A percentile compares a stretch with the other conserved stretches of the same genome.
Evolutionary conservation across 2,888 invertebrate species (phyloP).

Genomic region (Melanophora roralis): DNA sequence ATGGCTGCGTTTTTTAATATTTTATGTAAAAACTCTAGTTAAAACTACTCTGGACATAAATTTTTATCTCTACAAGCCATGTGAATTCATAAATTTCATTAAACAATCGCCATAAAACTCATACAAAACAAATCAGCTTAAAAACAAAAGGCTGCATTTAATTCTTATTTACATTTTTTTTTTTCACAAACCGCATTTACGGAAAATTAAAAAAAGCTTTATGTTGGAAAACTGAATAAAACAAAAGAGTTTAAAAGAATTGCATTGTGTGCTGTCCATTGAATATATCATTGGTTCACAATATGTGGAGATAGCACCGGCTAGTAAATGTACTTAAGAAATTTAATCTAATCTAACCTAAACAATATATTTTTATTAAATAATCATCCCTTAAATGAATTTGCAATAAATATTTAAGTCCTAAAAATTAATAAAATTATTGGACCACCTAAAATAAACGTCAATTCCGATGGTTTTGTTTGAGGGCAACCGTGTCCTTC

Average conservation of each 20-base stretch:
- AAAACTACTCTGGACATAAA: slow-evolving; percentile 49
- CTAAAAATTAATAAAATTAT: too few species aligned
- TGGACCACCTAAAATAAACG: too few species aligned
- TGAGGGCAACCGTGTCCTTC: too few species aligned
- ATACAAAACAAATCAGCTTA: slow-evolving; percentile 54
- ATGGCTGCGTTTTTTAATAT: slow-evolving; percentile 39
- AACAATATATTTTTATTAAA: too few species aligned
- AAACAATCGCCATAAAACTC: slow-evolving; percentile 51
- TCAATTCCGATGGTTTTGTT: too few species aligned
- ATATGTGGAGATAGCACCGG: too few species aligned
- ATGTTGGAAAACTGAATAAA: neutral
- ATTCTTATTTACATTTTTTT: neutral
- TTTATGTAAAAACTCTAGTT: slow-evolving; percentile 50
- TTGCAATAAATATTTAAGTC: too few species aligned
- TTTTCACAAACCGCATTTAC: slow-evolving; percentile 10
- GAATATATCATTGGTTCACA: too few species aligned
- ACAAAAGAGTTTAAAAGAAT: slow-evolving; percentile 8
- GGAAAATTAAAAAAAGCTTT: neutral
- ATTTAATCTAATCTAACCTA: too few species aligned
- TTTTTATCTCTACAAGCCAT: slow-evolving; percentile 21
- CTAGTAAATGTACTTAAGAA: too few species aligned
- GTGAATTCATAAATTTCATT: slow-evolving; percentile 49
- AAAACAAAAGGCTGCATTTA: slow-evolving; percentile 45
- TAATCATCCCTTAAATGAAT: too few species aligned
- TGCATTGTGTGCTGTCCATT: too few species aligned